Conservation (phyloP, 2,888 invertebrate genomes). For the Liodrosophila aerea region DNA sequence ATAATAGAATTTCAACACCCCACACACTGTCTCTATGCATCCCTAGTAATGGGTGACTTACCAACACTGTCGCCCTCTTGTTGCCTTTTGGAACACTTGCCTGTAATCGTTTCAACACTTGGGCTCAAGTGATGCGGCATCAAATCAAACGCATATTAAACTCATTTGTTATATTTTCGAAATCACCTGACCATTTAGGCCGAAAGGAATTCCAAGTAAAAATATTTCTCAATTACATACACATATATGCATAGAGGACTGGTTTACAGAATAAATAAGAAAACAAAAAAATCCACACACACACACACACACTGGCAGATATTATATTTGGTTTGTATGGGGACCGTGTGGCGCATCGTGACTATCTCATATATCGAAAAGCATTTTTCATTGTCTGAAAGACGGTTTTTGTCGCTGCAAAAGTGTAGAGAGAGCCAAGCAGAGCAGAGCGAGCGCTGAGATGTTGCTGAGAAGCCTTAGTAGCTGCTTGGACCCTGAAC, state of each 20-base stretch:
- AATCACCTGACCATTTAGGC: slow-evolving; percentile 61
- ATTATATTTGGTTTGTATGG: too few relatives aligned
- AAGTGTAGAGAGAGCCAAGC: slow-evolving; percentile 17
- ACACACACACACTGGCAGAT: not conserved
- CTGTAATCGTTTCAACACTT: slow-evolving; percentile 26
- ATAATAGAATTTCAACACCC: not conserved
- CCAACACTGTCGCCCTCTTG: too few relatives aligned
- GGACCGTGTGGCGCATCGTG: slow-evolving; percentile 27
- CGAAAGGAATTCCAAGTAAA: slow-evolving; percentile 64
- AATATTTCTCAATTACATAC: slow-evolving; percentile 50
- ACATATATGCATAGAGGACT: not conserved
- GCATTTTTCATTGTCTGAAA: slow-evolving; percentile 58
- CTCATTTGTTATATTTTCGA: slow-evolving; percentile 53
- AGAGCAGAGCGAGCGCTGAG: slow-evolving; percentile 28
- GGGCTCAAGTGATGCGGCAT: slow-evolving; percentile 47
- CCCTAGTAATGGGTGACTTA: too few relatives aligned
- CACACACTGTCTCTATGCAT: too few relatives aligned
- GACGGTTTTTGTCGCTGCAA: slow-evolving; percentile 40
- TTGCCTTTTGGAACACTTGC: slow-evolving; percentile 18
- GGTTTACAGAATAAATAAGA: not conserved
- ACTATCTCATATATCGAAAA: slow-evolving; percentile 47
- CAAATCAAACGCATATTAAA: slow-evolving; percentile 56
- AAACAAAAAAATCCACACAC: not conserved
- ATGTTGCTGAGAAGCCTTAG: slow-evolving; percentile 49
- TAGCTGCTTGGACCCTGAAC: slow-evolving; percentile 16